Evolutionary conservation across 2,888 invertebrate genomes (phyloP).

Genomic region (Andrena bucephala): DNA sequence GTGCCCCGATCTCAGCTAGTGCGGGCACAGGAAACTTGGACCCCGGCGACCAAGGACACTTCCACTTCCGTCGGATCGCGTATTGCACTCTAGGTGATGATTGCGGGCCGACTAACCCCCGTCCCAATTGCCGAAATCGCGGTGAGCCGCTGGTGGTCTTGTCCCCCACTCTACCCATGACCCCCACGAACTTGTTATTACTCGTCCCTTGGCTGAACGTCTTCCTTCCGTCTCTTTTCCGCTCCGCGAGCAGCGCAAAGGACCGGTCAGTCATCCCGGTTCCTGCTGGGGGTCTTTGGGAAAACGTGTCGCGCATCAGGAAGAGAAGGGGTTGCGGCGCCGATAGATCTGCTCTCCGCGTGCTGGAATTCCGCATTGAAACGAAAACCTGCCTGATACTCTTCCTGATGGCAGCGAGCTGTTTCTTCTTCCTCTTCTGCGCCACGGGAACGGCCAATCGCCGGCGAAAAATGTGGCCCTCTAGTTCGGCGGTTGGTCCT

Average conservation of each 20-base stretch:
- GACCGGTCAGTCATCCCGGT: conserved; percentile 66
- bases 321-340: conserved; percentile 69
- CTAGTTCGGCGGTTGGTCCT: not conserved
- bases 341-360: conserved; percentile 4
- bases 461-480: not conserved
- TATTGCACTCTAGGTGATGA: conserved; percentile 73
- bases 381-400: conserved; percentile 65
- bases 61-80: conserved; percentile 64
- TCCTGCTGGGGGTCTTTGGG: conserved; percentile 75
- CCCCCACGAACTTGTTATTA: conserved; percentile 64
- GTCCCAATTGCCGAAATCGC: conserved; percentile 64
- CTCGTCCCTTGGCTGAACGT: conserved; percentile 51
- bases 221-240: conserved; percentile 48
- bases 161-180: conserved; percentile 59
- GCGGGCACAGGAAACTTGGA: conserved; percentile 17
- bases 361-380: conserved; percentile 48
- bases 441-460: conserved; percentile 12
- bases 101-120: conserved; percentile 66
- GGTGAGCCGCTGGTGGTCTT: conserved; percentile 67
- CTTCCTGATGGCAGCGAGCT: conserved; percentile 52
- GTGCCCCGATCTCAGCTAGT: not conserved
- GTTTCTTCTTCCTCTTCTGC: not conserved
- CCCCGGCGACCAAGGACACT: conserved; percentile 26
- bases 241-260: conserved; percentile 5
- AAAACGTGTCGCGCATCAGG: conserved; percentile 67